These are phyloP conservation scores for Zaprionus ghesquierei DNA, from an alignment of 1,140 invertebrate species.

Conservation along the genomic window DNA sequence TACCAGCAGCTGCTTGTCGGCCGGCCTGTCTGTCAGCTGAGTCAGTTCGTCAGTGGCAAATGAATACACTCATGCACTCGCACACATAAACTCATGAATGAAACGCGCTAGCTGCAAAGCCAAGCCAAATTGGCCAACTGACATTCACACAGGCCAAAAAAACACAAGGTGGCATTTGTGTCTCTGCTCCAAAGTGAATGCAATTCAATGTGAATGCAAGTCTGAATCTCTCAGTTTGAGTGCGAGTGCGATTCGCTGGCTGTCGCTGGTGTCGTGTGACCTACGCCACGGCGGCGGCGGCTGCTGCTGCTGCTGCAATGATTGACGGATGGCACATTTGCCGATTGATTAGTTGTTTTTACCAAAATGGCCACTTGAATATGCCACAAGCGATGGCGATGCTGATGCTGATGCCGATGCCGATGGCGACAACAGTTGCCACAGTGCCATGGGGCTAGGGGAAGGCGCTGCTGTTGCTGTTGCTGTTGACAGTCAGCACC, in stretches of 20 bases:
- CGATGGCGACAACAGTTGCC: constrained; percentile 25
- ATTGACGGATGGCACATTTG: constrained; percentile 81
- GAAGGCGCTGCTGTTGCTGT: neutral
- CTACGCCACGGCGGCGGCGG: constrained; percentile 65
- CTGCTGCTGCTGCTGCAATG: constrained; percentile 33
- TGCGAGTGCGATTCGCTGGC: neutral
- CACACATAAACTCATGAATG: constrained; percentile 51
- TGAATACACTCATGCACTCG: constrained; percentile 23
- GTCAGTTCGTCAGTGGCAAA: constrained; percentile 62
- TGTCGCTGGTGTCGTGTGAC: constrained; percentile 70
- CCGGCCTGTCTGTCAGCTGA: constrained; percentile 18
- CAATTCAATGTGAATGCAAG: constrained; percentile 34
- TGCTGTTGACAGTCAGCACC: constrained; percentile 49
- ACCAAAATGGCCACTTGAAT: constrained; percentile 68
- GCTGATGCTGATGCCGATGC: constrained; percentile 8
- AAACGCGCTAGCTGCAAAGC: constrained; percentile 29
- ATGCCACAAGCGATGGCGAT: constrained; percentile 44
- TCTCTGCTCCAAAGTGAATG: constrained; percentile 70
- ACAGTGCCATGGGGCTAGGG: neutral
- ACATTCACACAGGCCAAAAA: constrained; percentile 64
- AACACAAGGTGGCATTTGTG: constrained; percentile 69
- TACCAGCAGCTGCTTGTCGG: neutral
- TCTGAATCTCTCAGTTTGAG: neutral
- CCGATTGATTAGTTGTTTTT: constrained; percentile 81
- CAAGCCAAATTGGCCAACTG: constrained; percentile 70